A percentile compares a stretch with the other conserved stretches of the same genome.
Conservation (phyloP, 2,888 invertebrate species). For the Gymnosoma rotundatum region DNA sequence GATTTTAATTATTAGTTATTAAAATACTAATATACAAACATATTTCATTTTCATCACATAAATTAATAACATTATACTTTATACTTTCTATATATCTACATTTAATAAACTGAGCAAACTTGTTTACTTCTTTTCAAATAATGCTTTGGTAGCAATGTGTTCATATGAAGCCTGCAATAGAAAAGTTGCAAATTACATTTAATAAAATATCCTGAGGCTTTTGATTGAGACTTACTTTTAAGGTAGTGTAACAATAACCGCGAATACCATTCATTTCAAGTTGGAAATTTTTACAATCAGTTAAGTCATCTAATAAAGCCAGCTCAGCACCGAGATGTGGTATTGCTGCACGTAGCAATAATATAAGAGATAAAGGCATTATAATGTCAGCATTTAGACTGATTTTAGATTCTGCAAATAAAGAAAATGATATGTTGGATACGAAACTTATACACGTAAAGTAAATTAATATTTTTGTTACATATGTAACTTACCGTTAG, state of each 20-base stretch:
- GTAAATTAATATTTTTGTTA: neutral
- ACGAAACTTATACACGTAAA: neutral
- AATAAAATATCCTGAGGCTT: neutral
- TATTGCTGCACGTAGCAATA: slow-evolving; percentile 80
- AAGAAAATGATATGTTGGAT: neutral
- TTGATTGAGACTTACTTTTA: slow-evolving; percentile 75
- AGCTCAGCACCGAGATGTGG: slow-evolving; percentile 82
- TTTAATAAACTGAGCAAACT: slow-evolving; percentile 29
- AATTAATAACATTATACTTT: slow-evolving; percentile 1
- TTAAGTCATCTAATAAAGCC: slow-evolving; percentile 81
- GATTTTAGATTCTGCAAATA: slow-evolving; percentile 75
- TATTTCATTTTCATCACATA: neutral
- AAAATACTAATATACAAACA: slow-evolving; percentile 6
- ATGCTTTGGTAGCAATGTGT: slow-evolving; percentile 77
- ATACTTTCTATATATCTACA: slow-evolving; percentile 26
- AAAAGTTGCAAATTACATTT: neutral
- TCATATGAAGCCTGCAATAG: slow-evolving; percentile 78
- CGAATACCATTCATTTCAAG: slow-evolving; percentile 81
- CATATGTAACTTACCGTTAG: slow-evolving; percentile 75
- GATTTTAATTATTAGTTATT: neutral
- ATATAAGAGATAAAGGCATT: slow-evolving; percentile 81
- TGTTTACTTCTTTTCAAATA: slow-evolving; percentile 68
- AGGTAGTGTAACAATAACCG: slow-evolving; percentile 81
- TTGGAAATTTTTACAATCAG: slow-evolving; percentile 80
- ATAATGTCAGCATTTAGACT: slow-evolving; percentile 80